These are phyloP conservation scores for Trematomus bernacchii DNA, from an alignment of 2,797 vertebrate species.

Conservation along the genomic window DNA sequence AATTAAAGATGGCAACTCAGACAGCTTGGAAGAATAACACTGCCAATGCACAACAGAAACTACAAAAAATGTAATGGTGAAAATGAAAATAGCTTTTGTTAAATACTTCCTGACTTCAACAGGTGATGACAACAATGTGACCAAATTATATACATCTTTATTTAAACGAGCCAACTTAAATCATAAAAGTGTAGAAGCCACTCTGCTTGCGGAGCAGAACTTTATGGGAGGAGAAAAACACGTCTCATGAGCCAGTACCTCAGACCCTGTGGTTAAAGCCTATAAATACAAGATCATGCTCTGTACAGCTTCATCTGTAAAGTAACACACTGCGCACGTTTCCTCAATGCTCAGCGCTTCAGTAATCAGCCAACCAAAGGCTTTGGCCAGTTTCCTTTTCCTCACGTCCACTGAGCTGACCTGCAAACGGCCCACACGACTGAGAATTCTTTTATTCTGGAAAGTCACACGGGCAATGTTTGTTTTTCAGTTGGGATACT, in stretches of 20 bases:
- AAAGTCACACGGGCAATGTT: conserved; percentile 60
- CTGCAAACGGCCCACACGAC: conserved; percentile 10
- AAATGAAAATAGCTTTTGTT: background rate
- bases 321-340: conserved; percentile 61
- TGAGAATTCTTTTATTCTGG: conserved; percentile 34
- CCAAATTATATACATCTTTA: conserved; percentile 8
- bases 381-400: conserved; percentile 57
- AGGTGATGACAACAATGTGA: background rate
- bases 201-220: conserved; percentile 21
- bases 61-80: background rate
- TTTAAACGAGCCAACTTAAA: background rate
- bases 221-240: conserved; percentile 38
- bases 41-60: background rate
- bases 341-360: conserved; percentile 51
- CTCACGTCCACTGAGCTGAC: conserved; percentile 21
- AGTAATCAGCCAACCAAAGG: conserved; percentile 66
- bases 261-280: conserved; percentile 18
- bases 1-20: too few species aligned
- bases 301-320: conserved; percentile 62
- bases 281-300: conserved; percentile 64
- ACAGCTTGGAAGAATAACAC: background rate
- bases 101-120: background rate
- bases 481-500: conserved; percentile 48
- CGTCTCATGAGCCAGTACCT: conserved; percentile 19
- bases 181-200: conserved; percentile 18